phyloP scores from a whole-genome alignment of 2,888 invertebrate species.

The Carpatolechia fugitivella region DNA sequence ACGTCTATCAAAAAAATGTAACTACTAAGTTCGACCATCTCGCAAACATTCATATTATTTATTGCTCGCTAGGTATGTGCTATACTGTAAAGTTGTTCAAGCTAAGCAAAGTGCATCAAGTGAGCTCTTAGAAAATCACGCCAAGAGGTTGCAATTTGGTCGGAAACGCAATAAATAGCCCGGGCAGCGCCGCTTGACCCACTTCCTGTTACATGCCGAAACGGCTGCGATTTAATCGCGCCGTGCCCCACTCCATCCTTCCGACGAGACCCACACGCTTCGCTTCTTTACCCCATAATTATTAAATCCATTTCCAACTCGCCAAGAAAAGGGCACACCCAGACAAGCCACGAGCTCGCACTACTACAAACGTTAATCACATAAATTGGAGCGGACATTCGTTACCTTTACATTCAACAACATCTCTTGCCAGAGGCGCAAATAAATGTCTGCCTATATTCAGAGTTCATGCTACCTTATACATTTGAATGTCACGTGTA shows the following conservation, averaged over 20 bases:
- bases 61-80: too few relatives aligned
- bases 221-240: constrained; percentile 75
- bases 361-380: constrained; percentile 13
- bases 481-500: constrained; percentile 10
- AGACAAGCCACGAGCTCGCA: constrained; percentile 10
- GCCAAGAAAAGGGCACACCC: constrained; percentile 57
- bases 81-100: background rate
- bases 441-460: constrained; percentile 11
- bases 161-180: constrained; percentile 75
- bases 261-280: constrained; percentile 67
- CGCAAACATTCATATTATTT: too few relatives aligned
- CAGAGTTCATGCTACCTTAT: background rate
- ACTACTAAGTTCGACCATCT: too few relatives aligned
- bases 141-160: constrained; percentile 66
- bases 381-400: constrained; percentile 16
- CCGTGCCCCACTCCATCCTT: constrained; percentile 65
- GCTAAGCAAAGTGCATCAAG: background rate
- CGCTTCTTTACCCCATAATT: constrained; percentile 71
- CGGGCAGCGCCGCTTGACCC: constrained; percentile 73
- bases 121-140: background rate
- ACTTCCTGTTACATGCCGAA: constrained; percentile 76
- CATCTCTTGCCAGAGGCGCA: constrained; percentile 10
- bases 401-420: constrained; percentile 18
- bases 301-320: constrained; percentile 67
- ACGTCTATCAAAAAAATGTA: background rate